Base-by-base conservation (phyloP, 2,797 vertebrate species). In the Aselliscus stoliczkanus region DNA sequence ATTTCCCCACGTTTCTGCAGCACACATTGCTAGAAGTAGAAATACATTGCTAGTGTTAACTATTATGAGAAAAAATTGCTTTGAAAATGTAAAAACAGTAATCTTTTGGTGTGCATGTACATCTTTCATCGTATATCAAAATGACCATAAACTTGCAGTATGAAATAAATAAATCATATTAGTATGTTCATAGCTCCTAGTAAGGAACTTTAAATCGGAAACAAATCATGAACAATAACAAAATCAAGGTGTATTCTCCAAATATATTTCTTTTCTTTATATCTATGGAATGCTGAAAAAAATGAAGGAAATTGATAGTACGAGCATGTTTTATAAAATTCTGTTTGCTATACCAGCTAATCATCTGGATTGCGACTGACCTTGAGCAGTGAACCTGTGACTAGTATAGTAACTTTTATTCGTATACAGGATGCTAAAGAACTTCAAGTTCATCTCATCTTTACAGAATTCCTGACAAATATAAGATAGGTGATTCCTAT, bases 401-500 rank as follows among this genome's bases (percentile, higher is more conserved):
- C 18, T n/a, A 52, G 27, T 50, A 65, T 15, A 60, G 37, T 50
- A 56, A 56, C 39, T 58, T 65, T 90, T 72, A 94, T 64, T 84
- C 42, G 67, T 25, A 62, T 1, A 81, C 4, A 81, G 25, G 25
- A 73, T 21, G 34, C 7, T 65, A 58, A 18, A 69, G 69, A 77
- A 92, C 31, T 91, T 89, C 42, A 65, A 64, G 29, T 56, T 82
- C 37, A 86, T 69, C 18, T 80, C 39, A 80, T 25, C 34, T 90
- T 90, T 75, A 67, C 2, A 54, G 58, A 62, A 90, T 62, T 79
- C 39, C 25, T 94, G 56, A 89, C 17, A 93, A 88, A 85, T 50
- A 67, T 10, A 76, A 75, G 42, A 27, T 52, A 70, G 67, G 47
- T 62, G 65, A 92, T 60, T 97, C 96, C 97, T 98, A 99, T 98